Evolutionary conservation across 64 coral and sea anemone genomes (phyloP), one percentile per base, ranked within the genome.

Genomic region (Montipora cactus): DNA sequence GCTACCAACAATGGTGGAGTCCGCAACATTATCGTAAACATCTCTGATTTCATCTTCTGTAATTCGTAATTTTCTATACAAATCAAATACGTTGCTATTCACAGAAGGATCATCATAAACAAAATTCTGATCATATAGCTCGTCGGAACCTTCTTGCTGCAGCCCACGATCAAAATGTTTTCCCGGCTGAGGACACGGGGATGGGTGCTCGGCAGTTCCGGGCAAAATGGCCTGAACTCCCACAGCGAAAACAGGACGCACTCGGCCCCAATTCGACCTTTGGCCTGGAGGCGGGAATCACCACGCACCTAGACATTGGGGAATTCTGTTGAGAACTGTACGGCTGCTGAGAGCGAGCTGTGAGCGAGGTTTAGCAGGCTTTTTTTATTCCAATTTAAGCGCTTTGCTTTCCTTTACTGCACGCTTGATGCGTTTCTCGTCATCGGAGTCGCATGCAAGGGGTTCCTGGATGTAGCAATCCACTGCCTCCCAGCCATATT

Each of bases 401-500:
- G 70, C 71, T 67, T 84, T 67, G 46, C 81, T 84, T 25, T 84
- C 81, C 62, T 84, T 84, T 45, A 84, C 47, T 23, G 85, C 85
- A 3, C 74, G 20, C 13, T 50, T 75, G 5, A 88, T 88, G 12
- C 85, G n/a, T 37, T 53, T 75, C 67, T 88, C 67, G 67, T 88
- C 85, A 12, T 88, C 47, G 0, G 84, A 68, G 52, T 87, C 2
- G 84, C 84, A 53, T 19, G 69, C 84, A 2, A 87, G 69, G 2
- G 84, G 67, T 49, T 87, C 69, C 47, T 49, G 19, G 21, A 74
- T 50, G 23, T 87, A 87, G 7, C 84, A 87, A 51, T 87, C 74
- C 2, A 87, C 84, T 9, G 84, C 74, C n/a, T 87, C 84, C 67
- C 84, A 87, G 44, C 84, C 67, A 49, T 87, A 87, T 87, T 87